phyloP scores from a whole-genome alignment of 2,797 vertebrate genomes.

The Tauraco hartlaubi region DNA sequence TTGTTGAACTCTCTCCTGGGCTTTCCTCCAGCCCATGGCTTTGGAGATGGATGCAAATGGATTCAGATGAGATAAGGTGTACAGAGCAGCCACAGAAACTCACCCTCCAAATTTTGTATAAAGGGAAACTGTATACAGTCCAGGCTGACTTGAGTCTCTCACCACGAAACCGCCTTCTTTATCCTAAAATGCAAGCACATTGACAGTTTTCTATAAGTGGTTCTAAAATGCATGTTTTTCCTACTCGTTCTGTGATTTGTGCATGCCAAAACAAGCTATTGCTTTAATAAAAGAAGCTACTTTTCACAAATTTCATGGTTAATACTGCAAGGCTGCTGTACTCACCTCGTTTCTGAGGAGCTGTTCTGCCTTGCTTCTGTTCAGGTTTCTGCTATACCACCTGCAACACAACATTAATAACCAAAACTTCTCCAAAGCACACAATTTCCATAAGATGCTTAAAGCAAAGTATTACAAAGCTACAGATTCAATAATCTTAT shows the following conservation, averaged over 20 bases:
- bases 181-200: constrained; percentile 83
- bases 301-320: neutral
- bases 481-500: neutral
- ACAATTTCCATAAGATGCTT: neutral
- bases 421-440: neutral
- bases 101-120: constrained; percentile 90
- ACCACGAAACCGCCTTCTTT: constrained; percentile 96
- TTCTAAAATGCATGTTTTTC: neutral
- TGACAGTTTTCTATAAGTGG: neutral
- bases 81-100: constrained; percentile 49
- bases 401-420: constrained; percentile 73
- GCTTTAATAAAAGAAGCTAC: neutral
- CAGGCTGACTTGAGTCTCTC: constrained; percentile 90
- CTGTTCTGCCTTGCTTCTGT: constrained; percentile 93
- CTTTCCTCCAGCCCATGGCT: neutral
- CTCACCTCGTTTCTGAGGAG: constrained; percentile 90
- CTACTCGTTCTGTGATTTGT: neutral
- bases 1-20: neutral
- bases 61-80: neutral
- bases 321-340: neutral
- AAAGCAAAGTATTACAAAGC: neutral
- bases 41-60: neutral
- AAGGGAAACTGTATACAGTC: constrained; percentile 91
- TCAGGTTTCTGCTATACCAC: constrained; percentile 93
- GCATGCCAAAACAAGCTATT: neutral